Evolutionary conservation across 2,888 invertebrate species (phyloP), one percentile per base, ranked within the genome.

Genomic region (Acheta domesticus): DNA sequence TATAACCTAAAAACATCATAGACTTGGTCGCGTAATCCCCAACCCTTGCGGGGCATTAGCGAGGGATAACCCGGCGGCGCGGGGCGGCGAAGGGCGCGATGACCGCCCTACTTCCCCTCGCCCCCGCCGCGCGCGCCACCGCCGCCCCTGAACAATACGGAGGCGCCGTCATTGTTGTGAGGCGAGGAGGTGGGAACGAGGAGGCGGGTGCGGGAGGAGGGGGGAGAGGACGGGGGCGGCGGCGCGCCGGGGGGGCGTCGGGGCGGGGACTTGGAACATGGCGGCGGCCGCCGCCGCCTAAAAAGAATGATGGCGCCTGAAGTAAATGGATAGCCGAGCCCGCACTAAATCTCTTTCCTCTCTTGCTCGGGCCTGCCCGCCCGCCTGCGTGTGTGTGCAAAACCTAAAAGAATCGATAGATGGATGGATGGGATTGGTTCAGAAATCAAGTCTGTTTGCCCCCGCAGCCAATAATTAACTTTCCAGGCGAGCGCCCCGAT

Each of bases 391-490:
- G 21, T 20, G 21, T 48, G 76, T 48, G 76, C 76, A 76, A 76
- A 76, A 76, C 76, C 76, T 76, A 76, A 76, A 76, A 76, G 76
- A 76, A 80, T 77, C 76, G 76, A 77, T 75, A 77, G 80, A 76
- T 76, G 76, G 81, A 81, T 81, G 79, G 81, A 82, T 82, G 81
- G 80, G 82, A 81, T 82, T 80, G 80, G 81, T 79, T 80, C 75
- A 74, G 80, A 78, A 82, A 82, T 82, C 82, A 82, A 81, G 80
- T 80, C 80, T 49, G 74, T 79, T 78, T 75, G 77, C 80, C 79
- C 77, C 80, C 76, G 79, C 80, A 78, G 80, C 82, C 82, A 80
- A 82, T 82, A 82, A 82, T 82, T 82, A 82, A 82, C 79, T 82
- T 82, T 82, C 82, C 82, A 78, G 77, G 48, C 82, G 80, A 80